phyloP scores from a whole-genome alignment of 1,140 invertebrate genomes.

The Dinoponera quadriceps region DNA sequence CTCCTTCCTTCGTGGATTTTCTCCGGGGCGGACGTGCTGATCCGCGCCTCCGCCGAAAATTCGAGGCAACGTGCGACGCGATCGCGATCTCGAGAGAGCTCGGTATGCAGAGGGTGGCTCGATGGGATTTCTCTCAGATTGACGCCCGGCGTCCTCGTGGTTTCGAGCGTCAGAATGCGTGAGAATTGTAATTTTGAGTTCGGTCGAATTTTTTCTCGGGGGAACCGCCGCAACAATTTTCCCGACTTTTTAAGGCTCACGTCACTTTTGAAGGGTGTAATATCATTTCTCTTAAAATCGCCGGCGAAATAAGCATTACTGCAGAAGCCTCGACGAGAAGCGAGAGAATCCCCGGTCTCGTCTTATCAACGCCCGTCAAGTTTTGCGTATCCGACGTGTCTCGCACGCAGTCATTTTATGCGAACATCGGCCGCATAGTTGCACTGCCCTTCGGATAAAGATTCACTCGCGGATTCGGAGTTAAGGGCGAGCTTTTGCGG shows the following conservation, averaged over 20 bases:
- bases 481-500: slow-evolving; percentile 66
- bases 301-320: no score
- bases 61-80: not conserved
- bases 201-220: not conserved
- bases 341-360: not conserved
- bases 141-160: not conserved
- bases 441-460: slow-evolving; percentile 61
- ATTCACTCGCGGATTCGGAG: slow-evolving; percentile 68
- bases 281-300: no score
- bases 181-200: not conserved
- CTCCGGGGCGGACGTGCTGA: slow-evolving; percentile 17
- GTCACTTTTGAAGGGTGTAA: no score
- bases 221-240: no score
- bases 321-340: not conserved
- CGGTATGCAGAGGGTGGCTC: not conserved
- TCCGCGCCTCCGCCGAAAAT: slow-evolving; percentile 2
- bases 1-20: slow-evolving; percentile 24
- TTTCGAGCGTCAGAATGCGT: not conserved
- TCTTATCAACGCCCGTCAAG: not conserved
- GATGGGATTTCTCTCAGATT: not conserved
- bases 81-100: not conserved
- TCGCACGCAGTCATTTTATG: slow-evolving; percentile 20
- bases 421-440: slow-evolving; percentile 60
- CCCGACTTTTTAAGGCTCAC: no score
- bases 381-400: not conserved